Base-by-base conservation (phyloP, 2,113 vertebrate genomes). In the Caloenas nicobarica region DNA sequence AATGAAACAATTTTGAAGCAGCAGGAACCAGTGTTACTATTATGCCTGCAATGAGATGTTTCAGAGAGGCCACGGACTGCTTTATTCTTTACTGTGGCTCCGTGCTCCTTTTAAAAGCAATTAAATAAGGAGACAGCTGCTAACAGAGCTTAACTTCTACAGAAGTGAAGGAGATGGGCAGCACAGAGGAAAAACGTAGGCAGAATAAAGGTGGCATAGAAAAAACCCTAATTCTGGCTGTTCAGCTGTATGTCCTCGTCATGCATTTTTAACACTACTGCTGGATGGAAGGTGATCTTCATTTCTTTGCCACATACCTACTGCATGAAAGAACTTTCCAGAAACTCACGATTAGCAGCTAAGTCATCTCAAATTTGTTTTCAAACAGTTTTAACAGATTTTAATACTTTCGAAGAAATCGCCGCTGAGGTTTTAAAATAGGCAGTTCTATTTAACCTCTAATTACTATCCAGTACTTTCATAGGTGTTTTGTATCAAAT, bases 261-360 rank as follows among this genome's bases (percentile, higher is more conserved):
- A 58, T 0, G 0, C 5, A 13, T 29, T 60, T 83, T 61, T 50
- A 81, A 69, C 4, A 0, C 10, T 48, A 66, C 11, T 13, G 22
- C 34, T 11, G 29, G 40, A 44, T 11, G 14, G 48, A 76, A 64
- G 11, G 8, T 23, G 18, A 62, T 29, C 22, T 74, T 88, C 5
- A 50, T 22, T 76, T 82, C 57, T 23, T 76, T 64, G 26, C 28
- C 31, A 78, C 1, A 24, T 3, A 44, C 3, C 23, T 21, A 54
- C 28, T 42, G 71, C 5, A 16, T 2, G 8, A 6, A 53, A 86
- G 36, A 77, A 36, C 34, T 36, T 82, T 16, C 16, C 38, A 72
- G 53, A 86, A 85, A 31, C 12, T 54, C 18, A 17, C 4, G 11
- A n/a, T 18, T 74, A 79, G 50, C 42, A n/a, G 19, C 60, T 36